Conservation (phyloP, 2,113 vertebrate genomes). For the Corapipo altera region DNA sequence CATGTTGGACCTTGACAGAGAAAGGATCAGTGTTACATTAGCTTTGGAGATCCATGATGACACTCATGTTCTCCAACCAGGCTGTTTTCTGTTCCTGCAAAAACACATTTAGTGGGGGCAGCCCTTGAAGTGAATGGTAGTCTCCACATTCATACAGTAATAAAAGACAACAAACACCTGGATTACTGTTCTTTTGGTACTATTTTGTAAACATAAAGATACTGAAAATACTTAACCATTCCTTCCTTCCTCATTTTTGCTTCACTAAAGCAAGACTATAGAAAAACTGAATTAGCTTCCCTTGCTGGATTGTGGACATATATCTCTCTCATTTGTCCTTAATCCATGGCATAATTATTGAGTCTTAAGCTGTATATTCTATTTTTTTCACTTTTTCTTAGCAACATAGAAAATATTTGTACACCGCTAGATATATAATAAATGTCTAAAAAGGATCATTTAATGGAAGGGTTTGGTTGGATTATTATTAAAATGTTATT, state of each 20-base stretch:
- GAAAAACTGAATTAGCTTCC: background rate
- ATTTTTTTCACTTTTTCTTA: background rate
- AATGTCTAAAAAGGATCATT: background rate
- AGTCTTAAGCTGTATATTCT: background rate
- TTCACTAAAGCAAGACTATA: background rate
- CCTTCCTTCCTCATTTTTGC: background rate
- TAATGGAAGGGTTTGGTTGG: background rate
- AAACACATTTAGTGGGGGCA: background rate
- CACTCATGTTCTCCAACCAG: background rate
- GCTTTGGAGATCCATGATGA: background rate
- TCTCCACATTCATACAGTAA: background rate
- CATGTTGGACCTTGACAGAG: background rate
- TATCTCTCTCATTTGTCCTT: background rate
- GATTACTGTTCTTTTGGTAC: background rate
- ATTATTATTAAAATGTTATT: background rate
- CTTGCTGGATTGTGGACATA: background rate
- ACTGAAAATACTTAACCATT: background rate
- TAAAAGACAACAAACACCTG: background rate
- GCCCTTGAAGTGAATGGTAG: background rate
- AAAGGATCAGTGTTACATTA: background rate
- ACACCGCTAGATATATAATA: background rate
- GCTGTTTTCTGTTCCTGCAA: background rate
- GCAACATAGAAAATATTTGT: background rate
- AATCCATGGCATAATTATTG: background rate
- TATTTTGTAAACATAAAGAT: conserved; percentile 7